Conservation (phyloP, 1,140 invertebrate genomes). For the Lycorma delicatula region DNA sequence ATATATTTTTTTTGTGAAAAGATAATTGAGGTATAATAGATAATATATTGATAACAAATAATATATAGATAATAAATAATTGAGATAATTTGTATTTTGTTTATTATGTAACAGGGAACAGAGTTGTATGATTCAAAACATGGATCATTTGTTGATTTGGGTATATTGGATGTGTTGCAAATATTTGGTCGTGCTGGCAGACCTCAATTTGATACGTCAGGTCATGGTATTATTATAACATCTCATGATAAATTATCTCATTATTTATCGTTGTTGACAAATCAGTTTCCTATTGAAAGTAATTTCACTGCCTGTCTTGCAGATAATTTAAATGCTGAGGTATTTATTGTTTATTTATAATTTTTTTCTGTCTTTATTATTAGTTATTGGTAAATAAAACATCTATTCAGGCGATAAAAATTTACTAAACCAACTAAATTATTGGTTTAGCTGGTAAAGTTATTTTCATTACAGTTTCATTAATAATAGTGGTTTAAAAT, state of each 20-base stretch:
- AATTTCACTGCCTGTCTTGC: conserved; percentile 86
- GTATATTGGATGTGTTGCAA: conserved; percentile 96
- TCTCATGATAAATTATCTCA: conserved; percentile 85
- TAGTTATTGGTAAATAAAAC: no score
- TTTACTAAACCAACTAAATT: no score
- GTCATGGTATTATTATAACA: conserved; percentile 95
- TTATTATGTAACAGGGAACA: conserved; percentile 84
- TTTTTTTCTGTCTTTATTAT: no score
- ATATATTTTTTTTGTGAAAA: no score
- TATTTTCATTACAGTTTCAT: no score
- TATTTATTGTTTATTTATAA: conserved; percentile 36
- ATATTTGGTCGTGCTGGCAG: conserved; percentile 97
- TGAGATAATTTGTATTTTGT: no score
- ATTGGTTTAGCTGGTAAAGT: no score
- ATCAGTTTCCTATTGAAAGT: conserved; percentile 97
- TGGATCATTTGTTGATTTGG: conserved; percentile 89
- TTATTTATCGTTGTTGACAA: conserved; percentile 89
- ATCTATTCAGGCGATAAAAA: no score
- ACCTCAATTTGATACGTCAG: conserved; percentile 82
- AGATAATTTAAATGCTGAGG: conserved; percentile 98
- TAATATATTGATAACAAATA: no score
- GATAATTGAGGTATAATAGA: no score
- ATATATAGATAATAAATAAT: no score
- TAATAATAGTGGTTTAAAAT: no score
- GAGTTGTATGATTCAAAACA: conserved; percentile 96